Percentiles rank a stretch among this genome's conserved stretches.
phyloP scores from a whole-genome alignment of 2,797 vertebrate genomes.

The Eidolon dupreanum region DNA sequence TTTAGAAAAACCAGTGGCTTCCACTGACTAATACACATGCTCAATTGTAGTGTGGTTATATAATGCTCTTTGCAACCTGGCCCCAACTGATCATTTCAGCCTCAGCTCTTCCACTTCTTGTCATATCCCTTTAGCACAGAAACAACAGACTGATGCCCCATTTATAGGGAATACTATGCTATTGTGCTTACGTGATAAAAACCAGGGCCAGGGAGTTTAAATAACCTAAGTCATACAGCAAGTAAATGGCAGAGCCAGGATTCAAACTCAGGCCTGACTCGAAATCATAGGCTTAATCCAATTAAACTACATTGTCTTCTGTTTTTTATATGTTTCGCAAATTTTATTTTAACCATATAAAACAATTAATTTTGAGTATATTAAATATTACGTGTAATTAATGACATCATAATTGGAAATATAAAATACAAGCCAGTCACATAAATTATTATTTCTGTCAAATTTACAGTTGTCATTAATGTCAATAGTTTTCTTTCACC shows the following conservation, averaged over 20 bases:
- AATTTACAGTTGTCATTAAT: neutral
- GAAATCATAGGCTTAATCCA: neutral
- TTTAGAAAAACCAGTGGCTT: neutral
- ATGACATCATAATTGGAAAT: neutral
- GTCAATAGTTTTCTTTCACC: neutral
- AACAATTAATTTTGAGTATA: constrained; percentile 15
- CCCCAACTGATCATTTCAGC: neutral
- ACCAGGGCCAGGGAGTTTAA: neutral
- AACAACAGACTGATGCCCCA: neutral
- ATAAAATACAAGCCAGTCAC: neutral
- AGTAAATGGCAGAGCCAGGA: neutral
- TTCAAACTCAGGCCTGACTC: neutral
- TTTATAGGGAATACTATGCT: neutral
- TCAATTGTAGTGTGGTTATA: neutral
- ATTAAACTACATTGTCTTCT: neutral
- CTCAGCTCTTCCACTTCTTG: neutral
- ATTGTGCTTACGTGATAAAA: neutral
- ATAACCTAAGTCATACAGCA: neutral
- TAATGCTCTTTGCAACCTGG: neutral
- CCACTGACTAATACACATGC: neutral
- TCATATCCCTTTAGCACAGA: neutral
- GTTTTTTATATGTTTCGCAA: neutral
- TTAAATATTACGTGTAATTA: neutral
- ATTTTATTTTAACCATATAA: neutral
- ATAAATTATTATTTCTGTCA: neutral